phyloP scores from a whole-genome alignment of 1,140 invertebrate species.

The Bacillus rossius region DNA sequence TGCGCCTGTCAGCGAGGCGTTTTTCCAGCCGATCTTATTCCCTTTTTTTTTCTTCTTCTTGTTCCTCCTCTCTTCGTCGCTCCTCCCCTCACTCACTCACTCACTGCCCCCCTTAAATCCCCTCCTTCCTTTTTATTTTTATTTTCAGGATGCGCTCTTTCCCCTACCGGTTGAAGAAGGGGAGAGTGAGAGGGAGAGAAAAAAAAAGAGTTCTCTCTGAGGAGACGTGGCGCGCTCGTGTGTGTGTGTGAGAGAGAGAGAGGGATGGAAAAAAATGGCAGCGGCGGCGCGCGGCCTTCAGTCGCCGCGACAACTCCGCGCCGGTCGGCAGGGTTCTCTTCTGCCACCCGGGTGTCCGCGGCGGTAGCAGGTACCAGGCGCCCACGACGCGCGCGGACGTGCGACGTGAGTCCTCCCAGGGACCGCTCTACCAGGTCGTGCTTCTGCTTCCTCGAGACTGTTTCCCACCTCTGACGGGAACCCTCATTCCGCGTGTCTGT shows the following conservation, averaged over 20 bases:
- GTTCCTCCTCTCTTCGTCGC: background rate
- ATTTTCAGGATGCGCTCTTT: no score
- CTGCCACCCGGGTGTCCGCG: background rate
- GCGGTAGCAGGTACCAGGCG: no score
- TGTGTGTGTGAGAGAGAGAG: no score
- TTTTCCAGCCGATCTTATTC: conserved; percentile 15
- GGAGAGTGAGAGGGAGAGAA: no score
- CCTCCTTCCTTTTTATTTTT: background rate
- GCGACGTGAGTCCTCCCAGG: no score
- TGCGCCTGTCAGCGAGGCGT: conserved; percentile 15
- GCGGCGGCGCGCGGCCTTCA: conserved; percentile 1
- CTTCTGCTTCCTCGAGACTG: no score
- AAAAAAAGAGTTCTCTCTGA: background rate
- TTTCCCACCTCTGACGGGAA: no score
- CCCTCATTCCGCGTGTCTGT: no score
- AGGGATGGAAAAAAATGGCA: conserved; percentile 19
- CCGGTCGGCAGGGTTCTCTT: background rate
- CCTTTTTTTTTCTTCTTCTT: background rate
- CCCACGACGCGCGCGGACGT: no score
- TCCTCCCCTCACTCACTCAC: background rate
- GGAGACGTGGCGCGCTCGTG: background rate
- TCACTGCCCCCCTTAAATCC: background rate
- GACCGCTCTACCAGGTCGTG: no score
- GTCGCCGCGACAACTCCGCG: background rate
- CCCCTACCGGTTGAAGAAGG: no score